Evolutionary conservation across 2,888 invertebrate genomes (phyloP).

Genomic region (Athalia circularis): DNA sequence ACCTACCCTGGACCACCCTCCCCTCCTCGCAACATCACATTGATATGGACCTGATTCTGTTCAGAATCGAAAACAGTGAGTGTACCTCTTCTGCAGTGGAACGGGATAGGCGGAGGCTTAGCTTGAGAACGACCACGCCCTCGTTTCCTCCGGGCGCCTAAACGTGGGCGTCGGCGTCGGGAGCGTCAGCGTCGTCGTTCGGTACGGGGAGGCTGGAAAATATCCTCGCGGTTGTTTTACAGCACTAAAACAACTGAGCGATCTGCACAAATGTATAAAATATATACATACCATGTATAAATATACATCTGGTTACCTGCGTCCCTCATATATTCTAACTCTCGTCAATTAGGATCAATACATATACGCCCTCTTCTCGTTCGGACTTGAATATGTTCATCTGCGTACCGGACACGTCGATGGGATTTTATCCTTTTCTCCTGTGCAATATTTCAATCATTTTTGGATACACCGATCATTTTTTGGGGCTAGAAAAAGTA

Average conservation of each 20-base stretch:
- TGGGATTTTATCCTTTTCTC: no score
- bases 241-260: slow-evolving; percentile 13
- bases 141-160: slow-evolving; percentile 15
- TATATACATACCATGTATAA: no score
- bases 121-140: slow-evolving; percentile 33
- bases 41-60: neutral
- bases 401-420: no score
- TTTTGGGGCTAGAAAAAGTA: no score
- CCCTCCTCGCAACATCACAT: no score
- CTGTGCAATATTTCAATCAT: no score
- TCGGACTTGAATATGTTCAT: no score
- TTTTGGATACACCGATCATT: no score
- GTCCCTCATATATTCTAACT: neutral
- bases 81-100: slow-evolving; percentile 7
- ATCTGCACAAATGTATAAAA: neutral
- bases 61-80: slow-evolving; percentile 9
- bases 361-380: neutral
- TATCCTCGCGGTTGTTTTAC: slow-evolving; percentile 24
- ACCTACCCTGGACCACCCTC: no score
- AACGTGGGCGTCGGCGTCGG: neutral
- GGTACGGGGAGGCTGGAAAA: neutral
- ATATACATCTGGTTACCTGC: no score
- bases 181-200: neutral
- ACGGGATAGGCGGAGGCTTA: slow-evolving; percentile 14
- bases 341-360: slow-evolving; percentile 30